Conservation (phyloP, 2,797 vertebrate species). For the Xenops minutus region DNA sequence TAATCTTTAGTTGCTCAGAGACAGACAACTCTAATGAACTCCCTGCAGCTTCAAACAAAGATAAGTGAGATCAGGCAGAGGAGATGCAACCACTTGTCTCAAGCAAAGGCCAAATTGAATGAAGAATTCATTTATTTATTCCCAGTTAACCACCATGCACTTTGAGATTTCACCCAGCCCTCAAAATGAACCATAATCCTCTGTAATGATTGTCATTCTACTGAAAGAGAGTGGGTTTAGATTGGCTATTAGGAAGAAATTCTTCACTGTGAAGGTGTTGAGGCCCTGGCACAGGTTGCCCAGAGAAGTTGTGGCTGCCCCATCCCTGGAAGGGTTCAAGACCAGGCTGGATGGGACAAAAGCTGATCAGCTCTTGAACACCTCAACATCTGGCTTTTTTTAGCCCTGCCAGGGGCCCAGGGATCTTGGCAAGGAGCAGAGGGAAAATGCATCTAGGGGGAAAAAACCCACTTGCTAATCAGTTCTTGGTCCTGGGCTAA, state of each 20-base stretch:
- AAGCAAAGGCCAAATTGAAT: conserved; percentile 7
- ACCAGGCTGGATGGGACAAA: neutral
- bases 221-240: neutral
- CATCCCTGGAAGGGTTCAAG: neutral
- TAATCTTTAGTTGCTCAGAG: neutral
- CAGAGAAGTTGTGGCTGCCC: neutral
- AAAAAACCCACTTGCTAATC: neutral
- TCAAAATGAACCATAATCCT: neutral
- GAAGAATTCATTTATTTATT: neutral
- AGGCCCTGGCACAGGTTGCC: neutral
- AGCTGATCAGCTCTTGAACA: neutral
- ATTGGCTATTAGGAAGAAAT: neutral
- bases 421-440: neutral
- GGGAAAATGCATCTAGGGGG: neutral
- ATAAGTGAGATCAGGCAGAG: neutral
- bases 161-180: neutral
- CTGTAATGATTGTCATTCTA: neutral
- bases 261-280: neutral
- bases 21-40: conserved; percentile 1
- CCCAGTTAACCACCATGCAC: neutral
- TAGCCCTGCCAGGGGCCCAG: neutral
- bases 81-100: neutral
- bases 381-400: neutral
- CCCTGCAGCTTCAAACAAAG: neutral
- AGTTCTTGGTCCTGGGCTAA: neutral